Base-by-base conservation (phyloP, 2,888 invertebrate genomes). In the Hedya salicella region DNA sequence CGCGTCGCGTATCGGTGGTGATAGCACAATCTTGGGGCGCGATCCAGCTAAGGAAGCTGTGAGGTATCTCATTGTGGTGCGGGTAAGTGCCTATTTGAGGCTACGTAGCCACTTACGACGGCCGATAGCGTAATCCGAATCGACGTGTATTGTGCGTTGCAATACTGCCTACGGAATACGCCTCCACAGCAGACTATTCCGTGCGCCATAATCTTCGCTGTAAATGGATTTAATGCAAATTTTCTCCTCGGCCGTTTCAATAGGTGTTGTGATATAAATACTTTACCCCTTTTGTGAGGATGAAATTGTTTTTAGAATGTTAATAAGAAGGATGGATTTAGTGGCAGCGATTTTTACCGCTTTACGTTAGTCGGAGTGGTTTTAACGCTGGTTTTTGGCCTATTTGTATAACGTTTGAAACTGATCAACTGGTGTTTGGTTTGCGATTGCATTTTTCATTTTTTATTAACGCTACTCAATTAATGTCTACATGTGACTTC, bases 221-320 rank as follows among this genome's bases (percentile, higher is more conserved):
- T 86, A 87, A 88, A 87, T 86, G 85, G 87, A 86, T 87, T 88
- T 86, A 85, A 88, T 88, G 88, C 86, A 88, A 88, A 88, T 88
- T 78, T 69, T 82, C 75, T 77, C 78, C 79, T 75, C 77, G 75
- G 77, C 78, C 80, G 80, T 81, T 80, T 82, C 78, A 83, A 86
- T 82, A 78, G 78, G 73, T 73, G 78, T 78, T 81, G 60, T 79
- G 82, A 85, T 86, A 85, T 85, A 85, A 85, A 82, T 79, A 78
- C 78, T 81, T 78, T 78, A 78, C 76, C 78, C 78, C 77, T 79
- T 82, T 84, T 83, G 79, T 84, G 77, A 70, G 73, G 77, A 73
- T 76, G 71, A 82, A 84, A 84, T 85, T 83, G 81, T 81, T 82
- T 83, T 82, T 75, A 73, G 71, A 74, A 61, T 54, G 53, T 48